These are phyloP conservation scores for Protobothrops flavoviridis DNA, from an alignment of 2,113 vertebrate species.

Conservation along the genomic window DNA sequence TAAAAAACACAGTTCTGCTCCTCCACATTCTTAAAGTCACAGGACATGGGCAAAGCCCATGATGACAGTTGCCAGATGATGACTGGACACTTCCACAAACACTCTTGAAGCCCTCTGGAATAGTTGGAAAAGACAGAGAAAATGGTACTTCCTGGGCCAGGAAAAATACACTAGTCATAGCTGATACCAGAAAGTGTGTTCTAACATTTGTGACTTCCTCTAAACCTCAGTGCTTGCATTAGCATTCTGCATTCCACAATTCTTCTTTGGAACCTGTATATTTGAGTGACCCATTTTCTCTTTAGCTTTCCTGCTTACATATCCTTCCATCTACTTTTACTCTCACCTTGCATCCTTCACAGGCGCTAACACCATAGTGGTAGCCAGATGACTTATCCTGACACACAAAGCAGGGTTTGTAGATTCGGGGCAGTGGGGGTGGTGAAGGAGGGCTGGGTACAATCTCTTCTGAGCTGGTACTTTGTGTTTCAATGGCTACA, in stretches of 20 bases:
- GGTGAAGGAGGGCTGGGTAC: slow-evolving; percentile 94
- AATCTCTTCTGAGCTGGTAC: slow-evolving; percentile 96
- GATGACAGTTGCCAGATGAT: not conserved
- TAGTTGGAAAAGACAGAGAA: not conserved
- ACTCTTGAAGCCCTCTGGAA: not conserved
- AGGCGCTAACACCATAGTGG: slow-evolving; percentile 98
- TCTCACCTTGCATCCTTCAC: slow-evolving; percentile 97
- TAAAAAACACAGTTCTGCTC: not conserved
- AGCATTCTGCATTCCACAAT: not conserved
- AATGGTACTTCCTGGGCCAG: not conserved
- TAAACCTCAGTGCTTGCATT: not conserved
- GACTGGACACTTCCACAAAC: not conserved
- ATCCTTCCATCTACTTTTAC: not conserved
- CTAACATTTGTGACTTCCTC: not conserved
- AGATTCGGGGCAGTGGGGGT: slow-evolving; percentile 91
- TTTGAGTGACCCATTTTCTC: too few relatives aligned
- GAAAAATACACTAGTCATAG: not conserved
- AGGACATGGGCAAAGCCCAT: not conserved
- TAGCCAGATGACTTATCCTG: slow-evolving; percentile 98
- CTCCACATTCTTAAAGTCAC: not conserved
- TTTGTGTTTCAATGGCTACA: slow-evolving; percentile 94
- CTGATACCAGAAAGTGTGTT: not conserved
- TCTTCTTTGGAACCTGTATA: not conserved
- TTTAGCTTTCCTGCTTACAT: not conserved
- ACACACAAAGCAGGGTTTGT: slow-evolving; percentile 98